These are phyloP conservation scores for Macrophya alboannulata DNA, from an alignment of 2,888 invertebrate species.

Conservation along the genomic window DNA sequence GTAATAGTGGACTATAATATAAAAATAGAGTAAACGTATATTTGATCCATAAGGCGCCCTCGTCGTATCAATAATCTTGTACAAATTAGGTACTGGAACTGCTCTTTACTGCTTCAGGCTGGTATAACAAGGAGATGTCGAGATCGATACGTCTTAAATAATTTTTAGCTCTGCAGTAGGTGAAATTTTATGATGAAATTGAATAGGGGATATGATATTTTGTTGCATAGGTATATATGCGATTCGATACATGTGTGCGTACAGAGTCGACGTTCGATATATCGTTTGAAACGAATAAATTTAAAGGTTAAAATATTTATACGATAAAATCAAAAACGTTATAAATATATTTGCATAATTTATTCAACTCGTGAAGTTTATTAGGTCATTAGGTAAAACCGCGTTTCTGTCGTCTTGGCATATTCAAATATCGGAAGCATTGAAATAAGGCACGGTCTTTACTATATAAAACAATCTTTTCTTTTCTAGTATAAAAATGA, in stretches of 20 bases:
- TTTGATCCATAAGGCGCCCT: conserved; percentile 30
- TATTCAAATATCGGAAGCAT: background rate
- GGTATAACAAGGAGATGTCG: background rate
- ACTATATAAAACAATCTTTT: conserved; percentile 5
- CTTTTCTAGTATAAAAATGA: background rate
- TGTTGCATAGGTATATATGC: background rate
- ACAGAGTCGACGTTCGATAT: no score
- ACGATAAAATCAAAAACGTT: conserved; percentile 24
- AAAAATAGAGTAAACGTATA: conserved; percentile 5
- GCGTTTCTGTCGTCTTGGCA: conserved; percentile 9
- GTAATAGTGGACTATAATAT: background rate
- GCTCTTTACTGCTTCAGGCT: background rate
- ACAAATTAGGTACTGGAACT: conserved; percentile 6
- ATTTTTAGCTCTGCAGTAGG: background rate
- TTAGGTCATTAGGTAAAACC: conserved; percentile 48
- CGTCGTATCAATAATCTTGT: conserved; percentile 7
- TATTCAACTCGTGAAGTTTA: conserved; percentile 41
- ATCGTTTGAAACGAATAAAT: conserved; percentile 6
- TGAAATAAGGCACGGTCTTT: background rate
- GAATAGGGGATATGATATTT: background rate
- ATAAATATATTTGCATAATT: conserved; percentile 45
- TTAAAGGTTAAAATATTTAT: conserved; percentile 24
- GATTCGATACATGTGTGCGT: background rate
- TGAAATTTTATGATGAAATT: background rate
- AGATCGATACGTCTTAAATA: background rate